Conservation (phyloP, 1,140 invertebrate genomes). For the Drosophila rhopaloa region DNA sequence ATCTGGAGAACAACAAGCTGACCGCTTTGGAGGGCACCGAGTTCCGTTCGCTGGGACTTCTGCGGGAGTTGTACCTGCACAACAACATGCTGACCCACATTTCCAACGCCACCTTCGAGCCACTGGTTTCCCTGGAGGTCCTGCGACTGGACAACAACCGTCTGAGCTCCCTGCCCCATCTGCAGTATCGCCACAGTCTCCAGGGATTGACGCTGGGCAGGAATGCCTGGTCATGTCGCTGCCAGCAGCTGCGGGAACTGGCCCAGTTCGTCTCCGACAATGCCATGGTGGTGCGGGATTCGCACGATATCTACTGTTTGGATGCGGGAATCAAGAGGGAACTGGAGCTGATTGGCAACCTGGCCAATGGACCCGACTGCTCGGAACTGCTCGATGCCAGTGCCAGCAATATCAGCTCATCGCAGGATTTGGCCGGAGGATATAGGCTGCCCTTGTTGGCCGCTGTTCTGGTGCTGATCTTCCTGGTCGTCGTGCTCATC, state of each 20-base stretch:
- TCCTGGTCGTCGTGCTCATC: conserved; percentile 90
- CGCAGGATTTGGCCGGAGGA: conserved; percentile 88
- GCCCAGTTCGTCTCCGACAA: conserved; percentile 93
- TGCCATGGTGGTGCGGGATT: conserved; percentile 91
- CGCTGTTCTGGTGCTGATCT: conserved; percentile 89
- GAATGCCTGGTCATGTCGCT: conserved; percentile 96
- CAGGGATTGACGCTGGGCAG: conserved; percentile 90
- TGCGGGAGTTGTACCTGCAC: conserved; percentile 94
- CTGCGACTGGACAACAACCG: conserved; percentile 93
- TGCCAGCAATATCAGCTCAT: conserved; percentile 91
- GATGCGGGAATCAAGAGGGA: conserved; percentile 91
- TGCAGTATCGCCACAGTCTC: conserved; percentile 85
- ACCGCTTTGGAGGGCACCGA: conserved; percentile 91
- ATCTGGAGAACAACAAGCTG: conserved; percentile 94
- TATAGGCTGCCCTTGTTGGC: conserved; percentile 92
- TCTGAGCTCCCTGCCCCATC: conserved; percentile 86
- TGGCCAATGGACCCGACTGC: conserved; percentile 63
- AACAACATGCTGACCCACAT: conserved; percentile 92
- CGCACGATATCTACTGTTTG: conserved; percentile 91
- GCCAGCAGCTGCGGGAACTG: conserved; percentile 93
- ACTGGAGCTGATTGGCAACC: conserved; percentile 89
- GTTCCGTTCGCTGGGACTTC: conserved; percentile 91
- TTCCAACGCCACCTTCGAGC: conserved; percentile 91
- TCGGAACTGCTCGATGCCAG: conserved; percentile 87
- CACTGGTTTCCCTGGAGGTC: conserved; percentile 91